Evolutionary conservation across 2,888 invertebrate species (phyloP).

Genomic region (Sinelater perroti): DNA sequence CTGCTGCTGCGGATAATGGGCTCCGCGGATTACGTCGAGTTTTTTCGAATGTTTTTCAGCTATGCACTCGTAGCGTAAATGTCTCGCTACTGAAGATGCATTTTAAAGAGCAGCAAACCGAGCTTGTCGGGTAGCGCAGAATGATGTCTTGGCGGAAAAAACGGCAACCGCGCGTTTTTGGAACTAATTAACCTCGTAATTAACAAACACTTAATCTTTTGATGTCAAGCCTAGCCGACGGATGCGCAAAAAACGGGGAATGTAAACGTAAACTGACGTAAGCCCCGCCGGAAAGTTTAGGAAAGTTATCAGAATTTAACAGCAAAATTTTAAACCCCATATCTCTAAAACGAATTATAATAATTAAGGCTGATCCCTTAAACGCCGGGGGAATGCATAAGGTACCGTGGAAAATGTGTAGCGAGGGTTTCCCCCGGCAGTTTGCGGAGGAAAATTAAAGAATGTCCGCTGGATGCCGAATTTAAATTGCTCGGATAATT

Average conservation of each 20-base stretch:
- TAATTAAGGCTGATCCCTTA: conserved; percentile 8
- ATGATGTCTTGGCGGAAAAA: not conserved
- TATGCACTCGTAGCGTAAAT: too few species aligned
- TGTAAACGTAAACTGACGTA: not conserved
- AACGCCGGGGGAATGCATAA: conserved; percentile 5
- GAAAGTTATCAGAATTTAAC: conserved; percentile 8
- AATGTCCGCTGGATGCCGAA: not conserved
- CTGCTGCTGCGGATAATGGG: too few species aligned
- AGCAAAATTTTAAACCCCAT: conserved; percentile 10
- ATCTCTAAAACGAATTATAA: conserved; percentile 9
- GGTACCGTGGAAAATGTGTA: not conserved
- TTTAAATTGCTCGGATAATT: not conserved
- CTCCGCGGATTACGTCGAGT: too few species aligned
- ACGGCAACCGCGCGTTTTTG: not conserved
- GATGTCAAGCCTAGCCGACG: not conserved
- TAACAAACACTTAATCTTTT: conserved; percentile 10
- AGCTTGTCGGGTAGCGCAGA: not conserved
- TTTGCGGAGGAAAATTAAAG: not conserved
- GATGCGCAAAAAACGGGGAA: conserved; percentile 1
- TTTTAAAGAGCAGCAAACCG: not conserved
- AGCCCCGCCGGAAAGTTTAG: not conserved
- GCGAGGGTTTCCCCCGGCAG: not conserved
- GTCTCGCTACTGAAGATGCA: not conserved
- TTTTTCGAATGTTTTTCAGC: too few species aligned
- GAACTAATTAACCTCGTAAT: conserved; percentile 7